Conservation (phyloP, 1,140 invertebrate genomes). For the Drosophila virilis region DNA sequence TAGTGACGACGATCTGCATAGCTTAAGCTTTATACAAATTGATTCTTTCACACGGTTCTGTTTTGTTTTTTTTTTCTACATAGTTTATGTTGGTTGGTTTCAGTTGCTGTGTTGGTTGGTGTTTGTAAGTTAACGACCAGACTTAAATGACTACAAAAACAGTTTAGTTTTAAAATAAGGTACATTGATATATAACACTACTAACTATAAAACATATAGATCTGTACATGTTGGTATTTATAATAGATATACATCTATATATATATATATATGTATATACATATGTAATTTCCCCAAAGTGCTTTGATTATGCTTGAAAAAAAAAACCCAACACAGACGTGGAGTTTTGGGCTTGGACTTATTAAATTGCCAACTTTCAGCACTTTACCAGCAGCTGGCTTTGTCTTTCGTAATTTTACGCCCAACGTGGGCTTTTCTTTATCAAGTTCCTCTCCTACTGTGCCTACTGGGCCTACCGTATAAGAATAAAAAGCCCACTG, state of each 20-base stretch:
- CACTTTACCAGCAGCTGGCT: conserved; percentile 5
- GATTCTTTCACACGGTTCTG: conserved; percentile 1
- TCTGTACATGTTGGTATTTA: conserved; percentile 22
- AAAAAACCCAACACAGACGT: no score
- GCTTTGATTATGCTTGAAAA: not conserved
- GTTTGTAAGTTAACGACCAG: conserved; percentile 66
- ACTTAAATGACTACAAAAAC: conserved; percentile 77
- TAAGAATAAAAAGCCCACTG: not conserved
- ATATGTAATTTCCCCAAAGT: not conserved
- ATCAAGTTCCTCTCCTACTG: not conserved
- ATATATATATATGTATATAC: conserved; percentile 33
- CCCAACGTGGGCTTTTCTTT: conserved; percentile 13
- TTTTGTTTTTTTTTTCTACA: conserved; percentile 15
- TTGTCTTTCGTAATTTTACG: conserved; percentile 30
- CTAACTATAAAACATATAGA: conserved; percentile 43
- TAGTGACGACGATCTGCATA: conserved; percentile 59
- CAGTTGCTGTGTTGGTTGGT: conserved; percentile 49
- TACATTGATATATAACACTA: conserved; percentile 72
- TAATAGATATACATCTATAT: conserved; percentile 4
- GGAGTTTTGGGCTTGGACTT: no score
- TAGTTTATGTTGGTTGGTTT: conserved; percentile 57
- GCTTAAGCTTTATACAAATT: conserved; percentile 28
- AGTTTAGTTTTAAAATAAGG: conserved; percentile 77
- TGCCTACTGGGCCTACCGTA: not conserved
- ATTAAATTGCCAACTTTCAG: not conserved